These are phyloP conservation scores for Xenus cinereus DNA, from an alignment of 2,113 vertebrate species.

Conservation along the genomic window DNA sequence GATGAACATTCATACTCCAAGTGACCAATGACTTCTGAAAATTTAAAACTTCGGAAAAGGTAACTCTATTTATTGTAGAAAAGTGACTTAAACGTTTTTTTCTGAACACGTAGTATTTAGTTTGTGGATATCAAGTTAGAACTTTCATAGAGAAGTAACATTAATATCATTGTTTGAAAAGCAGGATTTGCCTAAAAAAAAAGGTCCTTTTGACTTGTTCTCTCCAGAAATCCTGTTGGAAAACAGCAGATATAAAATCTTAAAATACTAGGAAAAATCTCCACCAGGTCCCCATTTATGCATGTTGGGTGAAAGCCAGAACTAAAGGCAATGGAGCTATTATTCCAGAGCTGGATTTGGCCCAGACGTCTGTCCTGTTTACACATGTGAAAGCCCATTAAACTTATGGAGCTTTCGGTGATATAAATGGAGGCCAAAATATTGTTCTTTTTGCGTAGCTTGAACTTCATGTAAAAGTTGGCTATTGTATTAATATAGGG, in stretches of 20 bases:
- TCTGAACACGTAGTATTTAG: not conserved
- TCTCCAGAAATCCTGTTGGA: slow-evolving; percentile 2
- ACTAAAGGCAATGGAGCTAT: not conserved
- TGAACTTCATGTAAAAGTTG: not conserved
- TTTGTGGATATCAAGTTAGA: not conserved
- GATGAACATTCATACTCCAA: not conserved
- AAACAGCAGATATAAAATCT: not conserved
- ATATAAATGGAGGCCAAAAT: not conserved
- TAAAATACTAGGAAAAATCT: not conserved
- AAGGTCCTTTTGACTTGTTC: not conserved
- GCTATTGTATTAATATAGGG: not conserved
- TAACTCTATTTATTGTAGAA: not conserved
- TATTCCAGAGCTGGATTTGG: slow-evolving; percentile 5
- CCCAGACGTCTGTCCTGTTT: slow-evolving; percentile 12
- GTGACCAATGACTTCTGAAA: slow-evolving; percentile 11
- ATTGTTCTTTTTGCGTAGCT: not conserved
- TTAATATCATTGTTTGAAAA: not conserved
- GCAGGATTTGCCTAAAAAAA: not conserved
- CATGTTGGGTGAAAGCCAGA: slow-evolving; percentile 17
- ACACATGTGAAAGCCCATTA: not conserved
- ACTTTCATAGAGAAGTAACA: not conserved
- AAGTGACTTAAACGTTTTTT: not conserved
- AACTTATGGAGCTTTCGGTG: not conserved
- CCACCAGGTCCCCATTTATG: not conserved
- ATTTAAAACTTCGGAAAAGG: not conserved